Conservation (phyloP, 2,797 vertebrate species). For the Cichlasoma orientale region DNA sequence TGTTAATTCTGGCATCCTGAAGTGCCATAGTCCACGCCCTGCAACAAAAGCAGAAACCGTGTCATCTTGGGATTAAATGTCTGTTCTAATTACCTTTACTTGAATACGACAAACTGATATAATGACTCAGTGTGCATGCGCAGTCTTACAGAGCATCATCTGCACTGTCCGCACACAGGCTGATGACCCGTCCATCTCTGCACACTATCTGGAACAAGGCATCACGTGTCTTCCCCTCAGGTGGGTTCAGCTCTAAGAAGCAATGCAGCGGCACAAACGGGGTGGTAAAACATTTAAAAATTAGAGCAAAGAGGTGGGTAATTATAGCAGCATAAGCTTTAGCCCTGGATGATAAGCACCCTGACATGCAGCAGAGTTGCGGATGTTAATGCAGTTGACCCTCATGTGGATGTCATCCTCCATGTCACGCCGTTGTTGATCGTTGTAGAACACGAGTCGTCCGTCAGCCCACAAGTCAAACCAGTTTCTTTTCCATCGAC, state of each 20-base stretch:
- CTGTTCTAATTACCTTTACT: background rate
- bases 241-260: constrained; percentile 87
- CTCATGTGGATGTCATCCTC: constrained; percentile 95
- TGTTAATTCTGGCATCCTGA: constrained; percentile 90
- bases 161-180: constrained; percentile 92
- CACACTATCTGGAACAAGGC: constrained; percentile 93
- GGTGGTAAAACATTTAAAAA: background rate
- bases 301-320: background rate
- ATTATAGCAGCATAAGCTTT: background rate
- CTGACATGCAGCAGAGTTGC: constrained; percentile 86
- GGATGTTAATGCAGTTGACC: constrained; percentile 92
- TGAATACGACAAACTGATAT: background rate
- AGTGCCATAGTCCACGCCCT: constrained; percentile 96
- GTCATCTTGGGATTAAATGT: background rate
- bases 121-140: background rate
- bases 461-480: constrained; percentile 96
- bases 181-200: constrained; percentile 91
- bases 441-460: constrained; percentile 90
- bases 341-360: constrained; percentile 72
- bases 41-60: constrained; percentile 23
- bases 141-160: constrained; percentile 94
- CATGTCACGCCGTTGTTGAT: constrained; percentile 86
- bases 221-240: constrained; percentile 89
- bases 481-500: constrained; percentile 97
- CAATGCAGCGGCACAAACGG: background rate